phyloP scores from a whole-genome alignment of 2,888 invertebrate species.

The Neoscelio sp. region DNA sequence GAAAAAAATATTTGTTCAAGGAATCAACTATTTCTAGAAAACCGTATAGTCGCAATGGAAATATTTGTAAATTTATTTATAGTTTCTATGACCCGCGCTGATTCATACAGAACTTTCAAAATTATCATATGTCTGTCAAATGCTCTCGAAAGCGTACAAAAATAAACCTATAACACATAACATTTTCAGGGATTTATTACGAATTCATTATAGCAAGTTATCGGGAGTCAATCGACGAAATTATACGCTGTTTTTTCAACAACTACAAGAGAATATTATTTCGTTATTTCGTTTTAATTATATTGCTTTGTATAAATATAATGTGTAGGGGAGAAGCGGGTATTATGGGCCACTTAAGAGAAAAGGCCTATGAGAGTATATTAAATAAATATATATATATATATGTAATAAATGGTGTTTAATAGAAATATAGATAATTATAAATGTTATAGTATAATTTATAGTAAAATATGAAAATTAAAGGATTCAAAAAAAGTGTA shows the following conservation, averaged over 20 bases:
- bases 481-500: no score
- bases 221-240: conserved; percentile 17
- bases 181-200: conserved; percentile 10
- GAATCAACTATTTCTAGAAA: conserved; percentile 47
- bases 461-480: no score
- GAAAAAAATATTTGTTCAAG: no score
- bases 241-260: not conserved
- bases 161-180: no score
- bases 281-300: not conserved
- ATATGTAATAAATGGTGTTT: no score
- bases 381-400: no score
- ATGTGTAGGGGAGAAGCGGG: no score
- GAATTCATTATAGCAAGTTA: conserved; percentile 33
- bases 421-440: no score
- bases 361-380: no score
- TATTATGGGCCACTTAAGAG: no score
- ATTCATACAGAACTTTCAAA: conserved; percentile 56
- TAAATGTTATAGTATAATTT: no score
- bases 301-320: no score
- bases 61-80: conserved; percentile 57
- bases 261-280: not conserved
- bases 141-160: conserved; percentile 15
- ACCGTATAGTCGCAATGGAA: conserved; percentile 35
- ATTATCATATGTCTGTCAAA: conserved; percentile 49
- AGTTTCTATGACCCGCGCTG: conserved; percentile 58